Evolutionary conservation across 2,888 invertebrate species (phyloP), one percentile per base, ranked within the genome.

Genomic region (Griposia aprilina): DNA sequence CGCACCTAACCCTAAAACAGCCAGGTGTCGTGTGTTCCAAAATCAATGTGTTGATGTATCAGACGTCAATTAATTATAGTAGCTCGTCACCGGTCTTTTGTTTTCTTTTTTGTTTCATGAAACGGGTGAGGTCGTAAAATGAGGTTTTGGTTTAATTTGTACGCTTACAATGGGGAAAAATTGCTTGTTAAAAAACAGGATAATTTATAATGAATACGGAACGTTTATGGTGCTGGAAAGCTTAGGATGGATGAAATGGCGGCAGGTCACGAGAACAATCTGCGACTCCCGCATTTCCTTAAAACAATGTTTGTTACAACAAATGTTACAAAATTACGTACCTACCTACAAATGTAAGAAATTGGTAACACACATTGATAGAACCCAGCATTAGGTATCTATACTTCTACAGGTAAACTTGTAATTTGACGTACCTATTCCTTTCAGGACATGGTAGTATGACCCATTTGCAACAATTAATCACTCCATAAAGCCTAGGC

Each of bases 11-110:
- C 91, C 91, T 85, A 84, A 75, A 76, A 79, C 55, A 20, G 84
- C 91, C 92, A 91, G 92, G 91, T 92, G 91, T 81, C 85, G 81
- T 86, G 86, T 86, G 84, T 84, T 85, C 86, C 88, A 86, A 88
- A 93, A 92, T 92, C 91, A 90, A 91, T 90, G 88, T 90, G 89
- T 89, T 84, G 77, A 84, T 83, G 86, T 88, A 90, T 90, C 84
- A 84, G 74, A 85, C 83, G 86, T 89, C 90, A 86, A 91, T 93
- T 91, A 88, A 90, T 90, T 89, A 85, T 88, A 88, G 89, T 85
- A 85, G 45, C 79, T 84, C 86, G 86, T 89, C 87, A 86, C 82
- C 81, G 23, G 66, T 80, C 69, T 86, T 85, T 88, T 88, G 83
- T 90, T 87, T 87, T 85, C 70, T 78, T 62, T 62, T 23, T 65